phyloP scores from a whole-genome alignment of 2,888 invertebrate species.

The Glyphotaelius pellucidus region DNA sequence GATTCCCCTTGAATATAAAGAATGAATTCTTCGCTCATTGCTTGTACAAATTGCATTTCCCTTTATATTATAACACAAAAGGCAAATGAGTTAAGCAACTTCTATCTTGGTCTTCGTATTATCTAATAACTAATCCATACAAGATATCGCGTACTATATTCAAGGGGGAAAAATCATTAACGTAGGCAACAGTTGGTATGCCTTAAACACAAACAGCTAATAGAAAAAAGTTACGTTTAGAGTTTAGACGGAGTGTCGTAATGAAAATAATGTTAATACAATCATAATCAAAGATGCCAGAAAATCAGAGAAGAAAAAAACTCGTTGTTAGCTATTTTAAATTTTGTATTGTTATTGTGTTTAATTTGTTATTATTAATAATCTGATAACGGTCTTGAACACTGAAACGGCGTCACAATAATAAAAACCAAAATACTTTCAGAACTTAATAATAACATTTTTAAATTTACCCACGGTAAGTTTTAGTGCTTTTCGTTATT shows the following conservation, averaged over 20 bases:
- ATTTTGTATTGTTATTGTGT: too few species aligned
- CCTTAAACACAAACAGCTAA: neutral
- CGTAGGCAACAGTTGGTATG: neutral
- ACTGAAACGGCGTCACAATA: too few species aligned
- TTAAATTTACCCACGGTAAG: too few species aligned
- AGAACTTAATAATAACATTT: too few species aligned
- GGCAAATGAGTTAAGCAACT: neutral
- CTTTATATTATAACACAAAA: neutral
- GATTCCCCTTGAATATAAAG: neutral
- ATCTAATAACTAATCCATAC: neutral
- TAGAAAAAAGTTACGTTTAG: neutral
- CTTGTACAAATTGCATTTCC: neutral
- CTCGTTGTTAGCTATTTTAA: too few species aligned
- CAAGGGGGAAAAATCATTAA: neutral
- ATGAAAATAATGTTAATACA: neutral
- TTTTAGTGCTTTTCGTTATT: too few species aligned
- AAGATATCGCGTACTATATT: neutral
- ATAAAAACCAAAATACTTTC: too few species aligned
- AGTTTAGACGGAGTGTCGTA: neutral
- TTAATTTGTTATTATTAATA: too few species aligned
- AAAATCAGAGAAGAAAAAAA: neutral
- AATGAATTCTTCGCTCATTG: neutral
- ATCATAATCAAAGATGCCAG: neutral
- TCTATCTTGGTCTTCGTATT: neutral
- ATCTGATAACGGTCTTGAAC: too few species aligned